Conservation (phyloP, 1,140 invertebrate genomes). For the Lasaia peninsularis region DNA sequence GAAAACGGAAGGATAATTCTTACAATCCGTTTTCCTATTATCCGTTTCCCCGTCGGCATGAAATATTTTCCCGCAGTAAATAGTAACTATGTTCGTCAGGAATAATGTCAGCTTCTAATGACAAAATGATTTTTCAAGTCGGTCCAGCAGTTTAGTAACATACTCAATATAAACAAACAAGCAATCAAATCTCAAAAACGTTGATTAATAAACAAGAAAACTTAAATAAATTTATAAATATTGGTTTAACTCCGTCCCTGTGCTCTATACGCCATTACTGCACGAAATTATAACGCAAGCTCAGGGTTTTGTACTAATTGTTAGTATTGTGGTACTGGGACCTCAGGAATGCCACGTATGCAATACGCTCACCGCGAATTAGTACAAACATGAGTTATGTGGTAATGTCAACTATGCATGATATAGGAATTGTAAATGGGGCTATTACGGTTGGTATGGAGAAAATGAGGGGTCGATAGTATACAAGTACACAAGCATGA, state of each 20-base stretch:
- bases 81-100: too few species aligned
- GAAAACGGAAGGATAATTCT: too few species aligned
- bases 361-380: conserved; percentile 27
- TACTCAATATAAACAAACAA: too few species aligned
- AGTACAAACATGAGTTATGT: conserved; percentile 25
- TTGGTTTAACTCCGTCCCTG: neutral
- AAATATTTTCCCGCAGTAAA: too few species aligned
- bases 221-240: neutral
- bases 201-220: neutral
- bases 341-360: conserved; percentile 31
- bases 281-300: conserved; percentile 23
- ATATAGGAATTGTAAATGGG: conserved; percentile 23
- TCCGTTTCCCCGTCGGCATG: too few species aligned
- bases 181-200: too few species aligned
- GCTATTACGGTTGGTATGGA: neutral
- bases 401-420: conserved; percentile 28
- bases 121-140: too few species aligned
- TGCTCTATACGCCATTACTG: conserved; percentile 14
- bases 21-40: too few species aligned
- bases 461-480: neutral
- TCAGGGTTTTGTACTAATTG: conserved; percentile 25
- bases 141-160: too few species aligned
- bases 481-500: too few species aligned
- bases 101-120: too few species aligned
- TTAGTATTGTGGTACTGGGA: conserved; percentile 28